These are phyloP conservation scores for Chirona hameri DNA, from an alignment of 2,888 invertebrate genomes.

Conservation along the genomic window DNA sequence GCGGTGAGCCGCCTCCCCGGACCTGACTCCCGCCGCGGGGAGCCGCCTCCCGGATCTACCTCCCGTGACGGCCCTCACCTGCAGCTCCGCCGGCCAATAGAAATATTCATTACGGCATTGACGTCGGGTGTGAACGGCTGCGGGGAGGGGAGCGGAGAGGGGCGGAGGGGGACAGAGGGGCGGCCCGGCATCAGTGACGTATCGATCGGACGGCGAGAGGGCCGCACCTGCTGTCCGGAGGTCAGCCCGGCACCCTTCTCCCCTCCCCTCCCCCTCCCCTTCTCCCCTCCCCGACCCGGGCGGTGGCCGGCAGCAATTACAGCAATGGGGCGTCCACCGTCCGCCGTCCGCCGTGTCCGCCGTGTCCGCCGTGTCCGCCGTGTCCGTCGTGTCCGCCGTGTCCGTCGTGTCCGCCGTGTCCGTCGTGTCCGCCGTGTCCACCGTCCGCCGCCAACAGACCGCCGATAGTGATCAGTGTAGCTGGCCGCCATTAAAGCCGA, in stretches of 20 bases:
- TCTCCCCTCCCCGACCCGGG: not conserved
- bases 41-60: no score
- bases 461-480: not conserved
- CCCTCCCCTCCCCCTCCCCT: slow-evolving; percentile 2
- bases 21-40: no score
- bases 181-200: not conserved
- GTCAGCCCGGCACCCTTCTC: not conserved
- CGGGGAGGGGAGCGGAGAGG: not conserved
- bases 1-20: no score
- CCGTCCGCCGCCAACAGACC: no score
- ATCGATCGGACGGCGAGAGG: slow-evolving; percentile 8
- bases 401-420: no score
- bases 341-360: not conserved
- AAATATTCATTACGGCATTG: not conserved
- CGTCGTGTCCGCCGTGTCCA: no score
- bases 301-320: not conserved
- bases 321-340: not conserved
- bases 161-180: no score
- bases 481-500: not conserved
- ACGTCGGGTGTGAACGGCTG: not conserved
- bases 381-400: no score
- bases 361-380: not conserved
- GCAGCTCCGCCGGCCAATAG: not conserved
- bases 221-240: slow-evolving; percentile 6
- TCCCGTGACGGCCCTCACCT: not conserved